Evolutionary conservation across 2,888 invertebrate genomes (phyloP).

Genomic region (Ochropleura leucogaster): DNA sequence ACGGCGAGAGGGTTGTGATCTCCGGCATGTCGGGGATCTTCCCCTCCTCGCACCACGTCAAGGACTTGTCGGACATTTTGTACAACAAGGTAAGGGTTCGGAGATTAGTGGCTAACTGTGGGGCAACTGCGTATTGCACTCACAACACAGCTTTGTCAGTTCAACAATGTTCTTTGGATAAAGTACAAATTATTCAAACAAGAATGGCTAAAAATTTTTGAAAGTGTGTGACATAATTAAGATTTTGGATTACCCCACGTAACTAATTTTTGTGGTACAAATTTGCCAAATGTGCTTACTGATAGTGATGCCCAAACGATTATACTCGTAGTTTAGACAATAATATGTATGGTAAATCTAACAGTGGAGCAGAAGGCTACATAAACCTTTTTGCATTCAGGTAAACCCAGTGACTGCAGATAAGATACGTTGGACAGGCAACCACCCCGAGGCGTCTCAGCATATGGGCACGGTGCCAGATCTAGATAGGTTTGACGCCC

Average conservation of each 20-base stretch:
- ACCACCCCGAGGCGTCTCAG: conserved; percentile 85
- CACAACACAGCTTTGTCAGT: neutral
- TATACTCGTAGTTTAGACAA: neutral
- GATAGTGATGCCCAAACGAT: neutral
- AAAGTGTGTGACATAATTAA: neutral
- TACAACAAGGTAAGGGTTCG: conserved; percentile 63
- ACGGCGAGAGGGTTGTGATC: conserved; percentile 1
- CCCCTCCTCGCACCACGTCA: conserved; percentile 66
- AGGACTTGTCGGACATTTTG: conserved; percentile 60
- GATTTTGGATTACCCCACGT: neutral
- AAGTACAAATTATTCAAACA: neutral
- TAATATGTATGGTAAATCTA: neutral
- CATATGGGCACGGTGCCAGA: conserved; percentile 92
- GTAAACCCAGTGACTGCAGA: neutral
- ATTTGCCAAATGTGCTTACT: neutral
- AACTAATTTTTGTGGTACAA: neutral
- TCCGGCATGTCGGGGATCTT: conserved; percentile 73
- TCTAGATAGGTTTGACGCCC: conserved; percentile 92
- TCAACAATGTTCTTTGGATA: neutral
- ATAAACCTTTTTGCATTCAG: neutral
- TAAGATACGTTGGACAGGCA: neutral
- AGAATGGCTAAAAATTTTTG: neutral
- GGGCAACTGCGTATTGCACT: neutral
- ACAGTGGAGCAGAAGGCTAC: neutral
- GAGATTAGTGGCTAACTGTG: neutral